These are phyloP conservation scores for Cossypha dichroa DNA, from an alignment of 2,797 vertebrate species.

Conservation along the genomic window DNA sequence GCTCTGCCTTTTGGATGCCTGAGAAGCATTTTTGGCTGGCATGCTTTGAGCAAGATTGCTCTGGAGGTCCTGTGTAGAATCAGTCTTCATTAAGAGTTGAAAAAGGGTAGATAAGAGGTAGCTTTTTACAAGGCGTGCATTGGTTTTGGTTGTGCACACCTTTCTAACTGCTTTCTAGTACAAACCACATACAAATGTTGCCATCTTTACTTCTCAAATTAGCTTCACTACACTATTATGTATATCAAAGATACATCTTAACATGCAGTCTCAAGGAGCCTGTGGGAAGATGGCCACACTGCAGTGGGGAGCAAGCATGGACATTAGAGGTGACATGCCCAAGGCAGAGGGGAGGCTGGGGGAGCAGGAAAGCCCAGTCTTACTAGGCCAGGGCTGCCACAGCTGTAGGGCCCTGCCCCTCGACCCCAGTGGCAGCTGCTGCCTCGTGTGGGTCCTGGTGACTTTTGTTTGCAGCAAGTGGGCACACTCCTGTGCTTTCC, in stretches of 20 bases:
- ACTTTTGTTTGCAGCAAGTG: neutral
- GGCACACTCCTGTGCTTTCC: neutral
- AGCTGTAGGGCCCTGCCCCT: neutral
- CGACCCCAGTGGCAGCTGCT: fast-evolving
- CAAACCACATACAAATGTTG: neutral
- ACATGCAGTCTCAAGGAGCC: neutral
- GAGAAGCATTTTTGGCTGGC: neutral
- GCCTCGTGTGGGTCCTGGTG: fast-evolving
- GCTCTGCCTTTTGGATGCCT: neutral
- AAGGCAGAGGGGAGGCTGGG: neutral
- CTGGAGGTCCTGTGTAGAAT: neutral
- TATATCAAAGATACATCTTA: neutral
- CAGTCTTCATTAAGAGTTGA: neutral
- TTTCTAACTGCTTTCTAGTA: neutral
- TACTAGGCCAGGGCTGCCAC: fast-evolving
- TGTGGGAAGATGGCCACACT: neutral
- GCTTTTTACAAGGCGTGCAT: neutral
- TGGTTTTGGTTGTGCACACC: neutral
- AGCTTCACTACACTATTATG: neutral
- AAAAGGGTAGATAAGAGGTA: neutral
- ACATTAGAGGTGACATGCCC: fast-evolving
- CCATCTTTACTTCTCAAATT: neutral
- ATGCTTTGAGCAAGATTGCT: neutral
- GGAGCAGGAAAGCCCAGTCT: neutral
- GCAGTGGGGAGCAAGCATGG: fast-evolving